Evolutionary conservation across 2,888 invertebrate species (phyloP), one percentile per base, ranked within the genome.

Genomic region (Eilema griseolum): DNA sequence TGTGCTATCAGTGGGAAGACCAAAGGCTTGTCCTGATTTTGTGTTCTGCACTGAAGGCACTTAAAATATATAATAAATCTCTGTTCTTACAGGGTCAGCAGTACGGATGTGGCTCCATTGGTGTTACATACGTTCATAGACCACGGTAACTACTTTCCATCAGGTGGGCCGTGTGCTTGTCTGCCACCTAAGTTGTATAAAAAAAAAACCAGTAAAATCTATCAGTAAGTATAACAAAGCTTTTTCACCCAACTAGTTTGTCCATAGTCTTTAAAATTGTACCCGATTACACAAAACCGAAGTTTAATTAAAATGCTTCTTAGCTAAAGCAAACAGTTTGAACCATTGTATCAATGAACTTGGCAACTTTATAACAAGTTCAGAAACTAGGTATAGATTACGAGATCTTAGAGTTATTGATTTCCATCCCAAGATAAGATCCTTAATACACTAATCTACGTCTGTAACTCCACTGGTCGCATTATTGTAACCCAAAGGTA

Each of bases 331-430:
- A 67, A n/a, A 67, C 66, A 33, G 28, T 56, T 28, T 46, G 28
- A 60, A 61, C 66, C 46, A 67, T 59, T 59, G 24, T 46, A 41
- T 60, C 60, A 59, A 37, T 60, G 46, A 67, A 67, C 66, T 66
- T 60, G 26, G 33, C 24, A 64, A 52, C 28, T 52, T 46, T 28
- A 64, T 56, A 62, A 52, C 52, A 52, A 52, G 52, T 52, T 52
- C n/a, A 66, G 59, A 23, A 59, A 59, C 57, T 16, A 23, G 33
- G 31, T 65, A 56, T 56, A 37, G 57, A 37, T 33, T 66, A 57
- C 56, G 26, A 57, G 11, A 24, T 28, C 66, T 59, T 66, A 37
- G 59, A 16, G 37, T 37, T 66, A 59, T 57, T 59, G 26, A 59
- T 66, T 65, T 65, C 33, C 33, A 56, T 65, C 20, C 26, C 24